These are phyloP conservation scores for Drosophila prosaltans DNA, from an alignment of 1,140 invertebrate genomes.

Conservation along the genomic window DNA sequence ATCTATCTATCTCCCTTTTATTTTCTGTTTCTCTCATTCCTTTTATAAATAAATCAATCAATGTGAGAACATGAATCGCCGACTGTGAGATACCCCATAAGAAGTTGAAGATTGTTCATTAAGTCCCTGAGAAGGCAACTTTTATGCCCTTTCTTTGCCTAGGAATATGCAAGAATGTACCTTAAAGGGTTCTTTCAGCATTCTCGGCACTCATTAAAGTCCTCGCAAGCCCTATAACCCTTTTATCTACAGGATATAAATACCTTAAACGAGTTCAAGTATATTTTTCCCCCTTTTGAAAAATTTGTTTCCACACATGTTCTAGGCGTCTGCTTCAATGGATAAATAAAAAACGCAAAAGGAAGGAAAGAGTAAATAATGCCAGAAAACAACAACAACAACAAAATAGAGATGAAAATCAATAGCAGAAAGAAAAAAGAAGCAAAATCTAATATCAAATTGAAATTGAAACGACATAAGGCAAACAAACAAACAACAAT, in stretches of 20 bases:
- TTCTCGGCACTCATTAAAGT: no score
- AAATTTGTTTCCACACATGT: conserved; percentile 28
- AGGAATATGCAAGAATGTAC: no score
- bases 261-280: background rate
- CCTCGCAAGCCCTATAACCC: no score
- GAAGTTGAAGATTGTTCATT: background rate
- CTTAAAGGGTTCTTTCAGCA: no score
- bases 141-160: no score
- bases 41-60: conserved; percentile 31
- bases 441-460: conserved; percentile 61
- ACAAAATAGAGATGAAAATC: conserved; percentile 31
- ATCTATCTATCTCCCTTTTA: background rate
- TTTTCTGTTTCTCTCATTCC: background rate
- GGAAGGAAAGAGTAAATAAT: background rate
- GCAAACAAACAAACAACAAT: conserved; percentile 15
- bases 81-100: background rate
- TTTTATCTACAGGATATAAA: background rate
- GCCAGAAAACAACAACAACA: conserved; percentile 34
- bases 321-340: conserved; percentile 43
- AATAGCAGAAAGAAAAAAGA: conserved; percentile 23
- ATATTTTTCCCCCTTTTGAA: background rate
- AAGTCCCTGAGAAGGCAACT: no score
- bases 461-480: conserved; percentile 59
- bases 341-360: conserved; percentile 58
- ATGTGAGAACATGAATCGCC: background rate